phyloP scores from a whole-genome alignment of 2,888 invertebrate genomes.

The Merodon equestris region DNA sequence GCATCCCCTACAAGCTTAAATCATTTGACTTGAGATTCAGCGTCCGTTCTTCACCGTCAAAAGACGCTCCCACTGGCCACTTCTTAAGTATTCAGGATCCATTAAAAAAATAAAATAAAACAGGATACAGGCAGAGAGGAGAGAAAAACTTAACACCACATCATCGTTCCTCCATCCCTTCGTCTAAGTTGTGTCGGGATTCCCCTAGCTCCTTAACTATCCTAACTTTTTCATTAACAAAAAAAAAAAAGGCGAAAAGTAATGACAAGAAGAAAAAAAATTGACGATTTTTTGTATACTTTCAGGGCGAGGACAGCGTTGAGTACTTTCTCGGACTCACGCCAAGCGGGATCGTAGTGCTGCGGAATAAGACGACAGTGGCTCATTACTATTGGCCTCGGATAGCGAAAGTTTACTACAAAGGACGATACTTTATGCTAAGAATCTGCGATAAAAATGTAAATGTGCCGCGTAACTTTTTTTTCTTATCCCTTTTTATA shows the following conservation, averaged over 20 bases:
- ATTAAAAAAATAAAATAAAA: not conserved
- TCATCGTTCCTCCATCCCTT: slow-evolving; percentile 20
- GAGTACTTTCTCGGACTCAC: slow-evolving; percentile 97
- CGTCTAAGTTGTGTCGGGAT: slow-evolving; percentile 2
- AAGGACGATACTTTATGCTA: slow-evolving; percentile 97
- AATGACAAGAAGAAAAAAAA: slow-evolving; percentile 7
- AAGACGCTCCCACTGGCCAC: too few species aligned
- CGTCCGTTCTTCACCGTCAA: not conserved
- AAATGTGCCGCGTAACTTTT: slow-evolving; percentile 78
- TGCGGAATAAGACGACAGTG: slow-evolving; percentile 96
- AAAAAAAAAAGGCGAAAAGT: not conserved
- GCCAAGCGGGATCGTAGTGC: slow-evolving; percentile 95
- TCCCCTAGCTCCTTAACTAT: slow-evolving; percentile 43
- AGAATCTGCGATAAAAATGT: slow-evolving; percentile 97
- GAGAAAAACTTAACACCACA: slow-evolving; percentile 53
- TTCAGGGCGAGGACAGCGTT: slow-evolving; percentile 95
- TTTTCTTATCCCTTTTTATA: not conserved
- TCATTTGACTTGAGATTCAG: slow-evolving; percentile 54
- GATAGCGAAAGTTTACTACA: slow-evolving; percentile 97
- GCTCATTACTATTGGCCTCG: slow-evolving; percentile 99
- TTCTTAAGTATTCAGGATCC: slow-evolving; percentile 1
- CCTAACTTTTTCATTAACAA: slow-evolving; percentile 26
- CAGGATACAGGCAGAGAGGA: too few species aligned
- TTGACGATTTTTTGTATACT: slow-evolving; percentile 34
- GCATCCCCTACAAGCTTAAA: not conserved